A percentile compares a stretch with the other conserved stretches of the same genome.
Evolutionary conservation across 1,140 invertebrate species (phyloP).

Genomic region (Campoletis sonorensis): DNA sequence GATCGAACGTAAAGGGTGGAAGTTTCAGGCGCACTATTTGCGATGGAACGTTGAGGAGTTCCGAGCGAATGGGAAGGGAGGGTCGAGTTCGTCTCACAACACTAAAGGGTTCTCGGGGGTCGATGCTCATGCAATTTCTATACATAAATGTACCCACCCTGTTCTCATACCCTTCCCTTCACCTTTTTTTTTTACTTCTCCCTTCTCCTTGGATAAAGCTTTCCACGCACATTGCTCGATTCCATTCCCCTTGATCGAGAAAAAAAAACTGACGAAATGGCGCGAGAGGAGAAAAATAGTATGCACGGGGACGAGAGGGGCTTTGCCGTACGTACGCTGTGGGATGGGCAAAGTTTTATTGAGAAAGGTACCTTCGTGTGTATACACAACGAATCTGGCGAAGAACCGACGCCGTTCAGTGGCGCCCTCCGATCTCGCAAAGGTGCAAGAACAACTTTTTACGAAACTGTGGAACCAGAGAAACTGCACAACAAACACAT

Average conservation of each 20-base stretch:
- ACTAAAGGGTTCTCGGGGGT: background rate
- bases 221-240: background rate
- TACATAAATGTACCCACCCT: constrained; percentile 16
- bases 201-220: background rate
- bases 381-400: constrained; percentile 1
- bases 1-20: background rate
- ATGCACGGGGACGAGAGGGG: background rate
- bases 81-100: constrained; percentile 9
- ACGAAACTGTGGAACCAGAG: background rate
- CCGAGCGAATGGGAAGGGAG: background rate
- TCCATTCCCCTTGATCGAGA: constrained; percentile 10
- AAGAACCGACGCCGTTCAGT: constrained; percentile 23
- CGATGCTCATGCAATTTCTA: constrained; percentile 21
- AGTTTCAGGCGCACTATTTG: constrained; percentile 11
- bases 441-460: constrained; percentile 28
- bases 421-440: constrained; percentile 38
- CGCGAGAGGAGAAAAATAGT: constrained; percentile 39
- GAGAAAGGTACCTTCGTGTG: background rate
- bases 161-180: constrained; percentile 35
- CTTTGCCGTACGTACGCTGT: background rate
- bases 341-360: constrained; percentile 15
- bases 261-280: constrained; percentile 5
- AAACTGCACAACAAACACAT: background rate
- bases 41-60: background rate
- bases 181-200: constrained; percentile 10